Conservation (phyloP, 2,113 vertebrate genomes). For the Gobiocypris rarus region DNA sequence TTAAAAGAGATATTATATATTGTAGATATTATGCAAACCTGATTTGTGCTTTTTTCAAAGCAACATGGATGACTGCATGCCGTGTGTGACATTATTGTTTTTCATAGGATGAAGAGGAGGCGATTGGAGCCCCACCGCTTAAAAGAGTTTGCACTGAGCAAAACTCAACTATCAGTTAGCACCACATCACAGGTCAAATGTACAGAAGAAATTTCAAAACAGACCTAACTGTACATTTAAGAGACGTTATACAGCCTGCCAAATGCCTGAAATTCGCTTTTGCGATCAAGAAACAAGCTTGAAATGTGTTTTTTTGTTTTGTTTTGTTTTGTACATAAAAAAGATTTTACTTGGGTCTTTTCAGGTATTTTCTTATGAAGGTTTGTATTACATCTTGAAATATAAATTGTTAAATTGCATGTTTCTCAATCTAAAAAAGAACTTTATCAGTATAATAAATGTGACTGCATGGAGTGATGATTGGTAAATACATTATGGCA, state of each 20-base stretch:
- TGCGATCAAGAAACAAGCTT: background rate
- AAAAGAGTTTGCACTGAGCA: conserved; percentile 92
- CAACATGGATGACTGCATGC: background rate
- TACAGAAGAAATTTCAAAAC: background rate
- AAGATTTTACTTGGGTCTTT: conserved; percentile 10
- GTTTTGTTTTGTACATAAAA: conserved; percentile 16
- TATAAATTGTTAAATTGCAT: background rate
- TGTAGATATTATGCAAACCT: background rate
- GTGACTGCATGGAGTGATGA: conserved; percentile 6
- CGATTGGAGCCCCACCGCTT: conserved; percentile 82
- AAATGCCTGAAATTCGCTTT: conserved; percentile 25
- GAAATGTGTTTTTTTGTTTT: conserved; percentile 7
- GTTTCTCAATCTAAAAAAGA: background rate
- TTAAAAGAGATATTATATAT: background rate
- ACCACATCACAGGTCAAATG: conserved; percentile 15
- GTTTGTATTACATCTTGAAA: conserved; percentile 37
- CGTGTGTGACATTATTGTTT: conserved; percentile 16
- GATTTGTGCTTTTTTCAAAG: background rate
- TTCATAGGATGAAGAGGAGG: conserved; percentile 83
- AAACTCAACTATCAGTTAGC: conserved; percentile 84
- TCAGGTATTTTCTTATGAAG: conserved; percentile 39
- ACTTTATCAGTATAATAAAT: background rate
- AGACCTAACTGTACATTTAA: conserved; percentile 3
- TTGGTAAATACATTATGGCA: background rate
- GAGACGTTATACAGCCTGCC: conserved; percentile 21